Percentiles rank a stretch among this genome's conserved stretches.
These are phyloP conservation scores for Paragorgia papillata DNA, from an alignment of 92 coral and sea anemone genomes.

Conservation along the genomic window DNA sequence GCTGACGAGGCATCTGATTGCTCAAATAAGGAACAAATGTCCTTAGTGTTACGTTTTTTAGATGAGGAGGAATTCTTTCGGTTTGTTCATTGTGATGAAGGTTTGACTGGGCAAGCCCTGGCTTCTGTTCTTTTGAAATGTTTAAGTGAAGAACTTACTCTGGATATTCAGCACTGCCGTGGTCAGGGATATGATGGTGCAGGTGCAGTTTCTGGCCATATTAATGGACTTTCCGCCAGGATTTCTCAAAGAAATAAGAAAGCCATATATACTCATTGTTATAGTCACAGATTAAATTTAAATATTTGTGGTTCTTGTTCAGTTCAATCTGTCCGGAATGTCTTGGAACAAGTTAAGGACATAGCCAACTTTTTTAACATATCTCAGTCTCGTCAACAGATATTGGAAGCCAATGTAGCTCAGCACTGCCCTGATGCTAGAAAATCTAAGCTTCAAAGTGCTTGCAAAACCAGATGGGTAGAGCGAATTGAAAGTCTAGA, in stretches of 20 bases:
- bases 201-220: background rate
- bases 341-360: conserved; percentile 10
- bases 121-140: conserved; percentile 20
- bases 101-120: conserved; percentile 7
- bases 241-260: background rate
- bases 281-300: conserved; percentile 4
- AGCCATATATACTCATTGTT: conserved; percentile 7
- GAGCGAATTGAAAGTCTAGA: conserved; percentile 1
- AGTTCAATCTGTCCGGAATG: conserved; percentile 9
- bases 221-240: conserved; percentile 13
- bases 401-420: background rate
- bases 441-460: background rate
- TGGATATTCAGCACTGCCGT: background rate
- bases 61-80: conserved; percentile 10
- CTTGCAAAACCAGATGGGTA: conserved; percentile 13
- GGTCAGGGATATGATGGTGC: conserved; percentile 16
- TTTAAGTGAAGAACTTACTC: background rate
- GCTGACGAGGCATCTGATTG: conserved; percentile 17
- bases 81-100: conserved; percentile 9
- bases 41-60: background rate
- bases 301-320: background rate
- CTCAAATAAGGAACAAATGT: conserved; percentile 9
- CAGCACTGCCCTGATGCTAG: conserved; percentile 9
- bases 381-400: background rate
- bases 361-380: conserved; percentile 2